Evolutionary conservation across 2,888 invertebrate species (phyloP), one percentile per base, ranked within the genome.

Genomic region (Clivina fossor): DNA sequence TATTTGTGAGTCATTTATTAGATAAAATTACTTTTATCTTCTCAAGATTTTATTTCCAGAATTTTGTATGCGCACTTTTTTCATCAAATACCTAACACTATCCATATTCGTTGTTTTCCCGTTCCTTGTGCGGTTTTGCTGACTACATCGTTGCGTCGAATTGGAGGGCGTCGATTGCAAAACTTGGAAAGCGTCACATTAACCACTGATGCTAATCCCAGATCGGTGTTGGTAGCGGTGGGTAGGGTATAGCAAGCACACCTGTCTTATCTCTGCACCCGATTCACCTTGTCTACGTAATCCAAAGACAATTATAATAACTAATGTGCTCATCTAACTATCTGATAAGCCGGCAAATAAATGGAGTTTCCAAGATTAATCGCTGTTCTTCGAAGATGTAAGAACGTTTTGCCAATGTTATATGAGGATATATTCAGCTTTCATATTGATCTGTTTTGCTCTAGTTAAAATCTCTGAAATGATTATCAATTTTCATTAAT

Each of bases 271-370:
- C 32, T 28, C 22, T 40, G 32, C 43, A 35, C 26, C 44, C 43
- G 53, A 53, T 53, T 53, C 53, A 53, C 53, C 53, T 53, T 53
- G 53, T 53, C 53, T 30, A 9, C 11, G 13, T 53, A 53, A 53
- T 44, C 53, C 53, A 19, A 19, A 53, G 44, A 53, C 53, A 53
- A 53, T 53, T 53, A 53, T 53, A 53, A 53, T 53, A 53, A 53
- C 53, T 53, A 41, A 53, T 53, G 53, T 53, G 44, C 44, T 53
- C 53, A 53, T 53, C 44, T 53, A 43, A 53, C 53, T 53, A 53
- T 40, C 53, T 53, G 53, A 53, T 53, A 35, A 50, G 50, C 50
- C 41, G 51, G 30, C 20, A 53, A 44, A 53, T 37, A 53, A 38
- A 53, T 53, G 44, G 37, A 53, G 43, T 33, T 19, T n/a, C 37